Base-by-base conservation (phyloP, 30 jellyfish, hydroid and myxozoan genomes). In the Chrysaora quinquecirrha region DNA sequence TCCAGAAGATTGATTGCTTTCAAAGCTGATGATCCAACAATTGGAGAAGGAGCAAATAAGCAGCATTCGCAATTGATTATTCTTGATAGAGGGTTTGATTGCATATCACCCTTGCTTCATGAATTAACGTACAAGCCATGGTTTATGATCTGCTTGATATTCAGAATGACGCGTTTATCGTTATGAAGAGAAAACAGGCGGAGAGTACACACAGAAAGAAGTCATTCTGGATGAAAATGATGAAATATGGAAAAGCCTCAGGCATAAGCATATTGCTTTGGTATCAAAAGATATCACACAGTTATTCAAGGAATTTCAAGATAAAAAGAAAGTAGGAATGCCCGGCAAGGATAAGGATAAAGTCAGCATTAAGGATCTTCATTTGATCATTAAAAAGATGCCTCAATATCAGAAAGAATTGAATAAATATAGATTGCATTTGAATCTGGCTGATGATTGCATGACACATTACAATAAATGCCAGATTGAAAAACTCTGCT, bases 71-170 rank as follows among this genome's bases (percentile, higher is more conserved):
- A 87, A 71, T 73, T 87, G 70, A 71, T 94, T 20, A 89, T 94
- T 29, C 96, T 94, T 27, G 99, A 94, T 64, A 83, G 99, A 0
- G 97, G 97, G 27, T 94, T 88, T 84, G 99, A 94, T 82, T 84
- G 81, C 33, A 81, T 89, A 12, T 48, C 95, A 20, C 99, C 99
- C 20, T 65, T 94, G 54, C 77, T 94, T 12, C 99, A 94, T 64
- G 99, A 94, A 83, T 89, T 94, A 24, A 89, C 99, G 7, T 84
- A 85, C 25, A 94, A 73, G 99, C 99, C 30, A 94, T 94, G 99
- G 97, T 97, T 2, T 80, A 87, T 67, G 99, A 94, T 48, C n/a
- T 94, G 85, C 83, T 94, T 22, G 96, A 88, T 34, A 85, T 94
- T 31, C 94, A 77, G 60, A 89, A 88, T 85, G 96, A 94, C 80